A percentile compares a stretch with the other conserved stretches of the same genome.
Conservation (phyloP, 2,113 vertebrate species). For the Gymnobelideus leadbeateri region DNA sequence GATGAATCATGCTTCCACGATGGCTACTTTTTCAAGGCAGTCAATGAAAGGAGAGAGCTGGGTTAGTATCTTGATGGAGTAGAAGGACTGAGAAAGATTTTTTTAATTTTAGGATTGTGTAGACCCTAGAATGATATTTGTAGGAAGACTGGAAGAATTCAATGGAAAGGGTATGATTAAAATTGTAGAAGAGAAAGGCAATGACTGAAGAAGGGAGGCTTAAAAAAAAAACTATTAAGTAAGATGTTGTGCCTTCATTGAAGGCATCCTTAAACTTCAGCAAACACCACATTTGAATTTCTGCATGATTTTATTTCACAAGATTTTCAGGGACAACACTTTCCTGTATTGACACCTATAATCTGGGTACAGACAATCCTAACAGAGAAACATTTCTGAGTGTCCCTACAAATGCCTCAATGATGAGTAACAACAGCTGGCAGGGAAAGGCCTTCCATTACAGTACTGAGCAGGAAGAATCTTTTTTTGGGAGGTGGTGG, state of each 20-base stretch:
- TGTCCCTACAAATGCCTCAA: background rate
- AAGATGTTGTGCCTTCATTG: background rate
- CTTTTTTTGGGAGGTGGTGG: background rate
- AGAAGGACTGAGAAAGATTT: background rate
- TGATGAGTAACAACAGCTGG: background rate
- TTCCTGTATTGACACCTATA: background rate
- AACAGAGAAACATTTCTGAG: background rate
- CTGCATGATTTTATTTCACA: background rate
- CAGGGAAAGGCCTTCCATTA: background rate
- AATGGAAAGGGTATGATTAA: background rate
- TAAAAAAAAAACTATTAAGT: no score
- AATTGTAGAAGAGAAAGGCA: background rate
- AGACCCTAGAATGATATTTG: background rate
- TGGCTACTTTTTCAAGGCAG: background rate
- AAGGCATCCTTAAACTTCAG: background rate
- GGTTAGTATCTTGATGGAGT: background rate
- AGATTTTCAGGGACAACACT: background rate
- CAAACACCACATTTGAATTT: background rate
- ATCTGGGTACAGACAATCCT: background rate
- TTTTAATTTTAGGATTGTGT: background rate
- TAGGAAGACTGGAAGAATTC: background rate
- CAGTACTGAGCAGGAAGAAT: background rate
- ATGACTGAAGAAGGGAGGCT: background rate
- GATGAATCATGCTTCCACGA: background rate
- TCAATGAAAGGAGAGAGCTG: background rate